Base-by-base conservation (phyloP, 2,113 vertebrate genomes). In the Psettodes erumei region DNA sequence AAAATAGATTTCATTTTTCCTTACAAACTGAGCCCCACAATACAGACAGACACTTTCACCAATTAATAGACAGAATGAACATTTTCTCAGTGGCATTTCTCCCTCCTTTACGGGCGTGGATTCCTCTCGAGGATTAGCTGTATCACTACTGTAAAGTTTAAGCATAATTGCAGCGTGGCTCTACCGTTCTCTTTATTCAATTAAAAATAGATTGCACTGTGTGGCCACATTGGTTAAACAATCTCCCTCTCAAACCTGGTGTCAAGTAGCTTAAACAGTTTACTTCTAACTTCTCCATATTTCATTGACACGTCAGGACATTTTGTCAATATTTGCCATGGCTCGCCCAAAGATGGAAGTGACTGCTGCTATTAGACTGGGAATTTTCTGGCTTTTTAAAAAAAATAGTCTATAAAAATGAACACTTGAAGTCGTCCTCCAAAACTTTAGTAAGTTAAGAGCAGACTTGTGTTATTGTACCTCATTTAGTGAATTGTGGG, bases 1-100 rank as follows among this genome's bases (percentile, higher is more conserved):
- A 38, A 83, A 66, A 74, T 72, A 61, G 9, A 70, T 81, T 87
- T 77, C 8, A 79, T 68, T 55, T 71, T 71, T n/a, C n/a, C 32
- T 47, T 54, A 58, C 69, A 50, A 77, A 19, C 56, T 15, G 6
- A 70, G 71, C 61, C 47, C 0, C 0, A 64, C 59, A 75, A 77
- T 53, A 65, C 37, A 50, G 37, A 71, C 10, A 28, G 30, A 25
- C 51, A 51, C 51, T 35, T 51, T 50, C 68, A 73, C 18, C 25
- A 73, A 55, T 81, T 33, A 72, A 79, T 66, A 79, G 65, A 50
- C 53, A 42, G 27, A 67, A 30, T 18, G 8, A 65, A 70, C 51
- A 83, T 71, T 45, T 73, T 71, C 28, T 55, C 51, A 9, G 21
- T 72, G 71, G 54, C 69, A 73, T 77, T 71, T 35, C 56, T 69